A percentile compares a stretch with the other conserved stretches of the same genome.
Evolutionary conservation across 2,113 vertebrate genomes (phyloP).

Genomic region (Larimichthys crocea): DNA sequence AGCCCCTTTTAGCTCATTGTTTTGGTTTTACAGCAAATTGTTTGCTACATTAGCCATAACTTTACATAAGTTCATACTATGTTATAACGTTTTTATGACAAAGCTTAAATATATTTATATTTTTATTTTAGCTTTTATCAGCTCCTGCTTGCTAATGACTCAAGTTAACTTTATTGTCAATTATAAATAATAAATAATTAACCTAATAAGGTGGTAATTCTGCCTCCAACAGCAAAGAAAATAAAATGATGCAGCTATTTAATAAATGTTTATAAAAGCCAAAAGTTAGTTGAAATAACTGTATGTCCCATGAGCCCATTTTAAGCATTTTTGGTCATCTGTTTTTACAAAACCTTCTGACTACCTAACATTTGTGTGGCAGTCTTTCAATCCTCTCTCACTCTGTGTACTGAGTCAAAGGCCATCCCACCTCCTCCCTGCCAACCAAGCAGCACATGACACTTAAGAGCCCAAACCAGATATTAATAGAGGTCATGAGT

Average conservation of each 20-base stretch:
- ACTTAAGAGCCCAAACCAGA: background rate
- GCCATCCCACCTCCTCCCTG: background rate
- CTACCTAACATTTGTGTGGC: background rate
- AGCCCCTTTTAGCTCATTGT: background rate
- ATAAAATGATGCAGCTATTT: background rate
- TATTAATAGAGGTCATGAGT: slow-evolving; percentile 22
- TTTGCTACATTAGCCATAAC: background rate
- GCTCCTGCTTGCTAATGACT: background rate
- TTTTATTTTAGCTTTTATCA: background rate
- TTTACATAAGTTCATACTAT: no score
- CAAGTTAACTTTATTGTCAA: background rate
- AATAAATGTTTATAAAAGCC: background rate
- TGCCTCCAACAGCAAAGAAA: no score
- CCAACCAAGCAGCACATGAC: slow-evolving; percentile 22
- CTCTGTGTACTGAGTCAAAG: accelerated
- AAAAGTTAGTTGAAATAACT: background rate
- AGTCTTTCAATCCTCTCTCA: background rate
- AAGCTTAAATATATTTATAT: background rate
- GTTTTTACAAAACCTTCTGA: accelerated
- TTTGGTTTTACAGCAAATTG: background rate
- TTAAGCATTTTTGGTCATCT: background rate
- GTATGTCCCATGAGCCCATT: background rate
- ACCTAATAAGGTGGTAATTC: no score
- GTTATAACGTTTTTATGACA: background rate
- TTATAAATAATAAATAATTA: no score